phyloP scores from a whole-genome alignment of 1,140 invertebrate species.

The Brachionus calyciflorus region DNA sequence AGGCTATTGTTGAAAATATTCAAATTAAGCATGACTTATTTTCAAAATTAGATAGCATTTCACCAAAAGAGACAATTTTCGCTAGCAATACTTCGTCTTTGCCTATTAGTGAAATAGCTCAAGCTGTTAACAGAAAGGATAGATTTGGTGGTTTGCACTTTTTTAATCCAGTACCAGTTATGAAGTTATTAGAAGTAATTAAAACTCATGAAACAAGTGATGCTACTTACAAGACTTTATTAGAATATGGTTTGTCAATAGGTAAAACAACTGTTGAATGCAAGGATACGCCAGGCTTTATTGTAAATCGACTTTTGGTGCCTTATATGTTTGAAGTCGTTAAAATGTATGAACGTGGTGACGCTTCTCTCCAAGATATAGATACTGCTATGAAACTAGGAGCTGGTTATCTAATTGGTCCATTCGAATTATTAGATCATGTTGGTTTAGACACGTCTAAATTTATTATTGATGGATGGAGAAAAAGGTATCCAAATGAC shows the following conservation, averaged over 20 bases:
- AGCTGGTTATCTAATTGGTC: constrained; percentile 79
- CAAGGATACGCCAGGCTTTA: constrained; percentile 78
- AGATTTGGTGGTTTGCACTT: constrained; percentile 81
- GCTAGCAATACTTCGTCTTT: constrained; percentile 85
- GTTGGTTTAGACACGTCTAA: constrained; percentile 70
- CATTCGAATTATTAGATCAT: constrained; percentile 76
- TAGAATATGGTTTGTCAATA: constrained; percentile 74
- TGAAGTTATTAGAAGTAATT: constrained; percentile 77
- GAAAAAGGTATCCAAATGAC: constrained; percentile 73
- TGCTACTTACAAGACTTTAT: constrained; percentile 70
- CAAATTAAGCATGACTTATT: constrained; percentile 77
- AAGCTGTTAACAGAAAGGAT: constrained; percentile 62
- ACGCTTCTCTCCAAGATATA: constrained; percentile 62
- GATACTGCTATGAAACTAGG: constrained; percentile 83
- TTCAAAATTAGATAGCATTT: constrained; percentile 60
- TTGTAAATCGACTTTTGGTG: constrained; percentile 77
- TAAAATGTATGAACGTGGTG: constrained; percentile 73
- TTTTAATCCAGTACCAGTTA: constrained; percentile 84
- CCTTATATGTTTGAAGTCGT: constrained; percentile 75
- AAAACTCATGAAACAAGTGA: constrained; percentile 67
- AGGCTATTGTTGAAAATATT: constrained; percentile 82
- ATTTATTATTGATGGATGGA: constrained; percentile 70
- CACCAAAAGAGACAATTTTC: constrained; percentile 64
- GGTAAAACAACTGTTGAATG: constrained; percentile 77
- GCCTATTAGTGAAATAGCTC: constrained; percentile 76